Base-by-base conservation (phyloP, 1,140 invertebrate genomes). In the Delia radicum region DNA sequence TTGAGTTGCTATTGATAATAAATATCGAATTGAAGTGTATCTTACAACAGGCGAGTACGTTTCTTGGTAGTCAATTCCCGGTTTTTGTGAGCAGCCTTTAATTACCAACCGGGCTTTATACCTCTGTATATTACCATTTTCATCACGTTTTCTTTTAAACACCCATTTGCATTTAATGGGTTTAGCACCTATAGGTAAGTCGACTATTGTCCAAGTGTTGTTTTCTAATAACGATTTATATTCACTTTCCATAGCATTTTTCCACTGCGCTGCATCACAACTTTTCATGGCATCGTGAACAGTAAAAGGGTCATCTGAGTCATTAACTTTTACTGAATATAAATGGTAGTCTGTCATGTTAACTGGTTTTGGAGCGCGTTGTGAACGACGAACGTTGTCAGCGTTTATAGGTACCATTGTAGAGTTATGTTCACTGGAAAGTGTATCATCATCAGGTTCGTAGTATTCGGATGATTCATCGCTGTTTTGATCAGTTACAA, bases 81-180 rank as follows among this genome's bases (percentile, higher is more conserved):
- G 6, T 29, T 37, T 61, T 31, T 77, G 76, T 8, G 28, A 37
- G 29, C 63, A 77, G 13, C 75, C 73, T 29, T 74, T 73, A 33
- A 62, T 72, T 3, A 76, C 72, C 29, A 76, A 69, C 21, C 75
- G 18, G 12, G 75, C 55, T n/a, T 76, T 76, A 21, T 67, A 26
- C 46, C 12, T 48, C 2, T 12, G 28, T 1, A 48, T 42, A 2
- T 74, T 29, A 28, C 73, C 63, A 13, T 5, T 13, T 65, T 18
- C n/a, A 15, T 74, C 55, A 31, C 33, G 29, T 48, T 86, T 87
- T 27, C 67, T 78, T 76, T 77, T 79, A 27, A 77, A 81, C 4
- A 80, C 76, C 80, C 79, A 81, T 77, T 78, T 81, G 8, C 13
- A 75, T 21, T 63, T 48, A 5, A 81, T 71, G 29, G 75, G 55